phyloP scores from a whole-genome alignment of 1,140 invertebrate genomes.

The Aricia agestis region DNA sequence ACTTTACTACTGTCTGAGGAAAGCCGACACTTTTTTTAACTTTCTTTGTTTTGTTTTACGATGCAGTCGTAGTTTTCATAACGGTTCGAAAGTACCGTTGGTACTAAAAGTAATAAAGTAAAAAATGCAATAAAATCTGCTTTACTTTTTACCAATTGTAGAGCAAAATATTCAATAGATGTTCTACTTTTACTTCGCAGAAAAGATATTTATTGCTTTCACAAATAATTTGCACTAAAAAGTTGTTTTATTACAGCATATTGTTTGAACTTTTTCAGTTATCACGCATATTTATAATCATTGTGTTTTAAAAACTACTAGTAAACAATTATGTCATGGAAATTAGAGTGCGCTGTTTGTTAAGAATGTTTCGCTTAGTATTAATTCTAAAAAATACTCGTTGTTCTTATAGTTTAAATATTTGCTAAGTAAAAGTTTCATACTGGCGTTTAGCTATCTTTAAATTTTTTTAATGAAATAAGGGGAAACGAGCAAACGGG shows the following conservation, averaged over 20 bases:
- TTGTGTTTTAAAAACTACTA: no score
- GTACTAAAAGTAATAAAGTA: slow-evolving; percentile 33
- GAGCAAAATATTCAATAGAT: slow-evolving; percentile 33
- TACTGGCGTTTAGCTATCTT: no score
- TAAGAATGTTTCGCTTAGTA: no score
- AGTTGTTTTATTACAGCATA: slow-evolving; percentile 9
- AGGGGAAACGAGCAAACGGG: no score
- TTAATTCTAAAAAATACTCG: no score
- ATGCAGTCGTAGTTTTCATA: background rate
- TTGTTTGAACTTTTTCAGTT: slow-evolving; percentile 10
- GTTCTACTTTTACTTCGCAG: slow-evolving; percentile 35
- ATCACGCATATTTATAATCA: no score
- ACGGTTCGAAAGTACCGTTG: slow-evolving; percentile 10
- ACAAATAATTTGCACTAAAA: slow-evolving; percentile 33
- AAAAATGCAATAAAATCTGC: slow-evolving; percentile 46
- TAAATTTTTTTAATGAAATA: no score
- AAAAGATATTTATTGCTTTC: slow-evolving; percentile 49
- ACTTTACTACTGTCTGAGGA: background rate
- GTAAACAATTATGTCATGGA: no score
- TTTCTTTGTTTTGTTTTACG: slow-evolving; percentile 1
- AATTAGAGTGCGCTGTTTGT: no score
- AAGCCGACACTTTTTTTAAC: slow-evolving; percentile 9
- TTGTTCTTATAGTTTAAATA: no score
- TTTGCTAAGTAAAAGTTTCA: no score
- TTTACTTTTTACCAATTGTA: slow-evolving; percentile 53